Evolutionary conservation across 2,113 vertebrate species (phyloP).

Genomic region (Sula dactylatra): DNA sequence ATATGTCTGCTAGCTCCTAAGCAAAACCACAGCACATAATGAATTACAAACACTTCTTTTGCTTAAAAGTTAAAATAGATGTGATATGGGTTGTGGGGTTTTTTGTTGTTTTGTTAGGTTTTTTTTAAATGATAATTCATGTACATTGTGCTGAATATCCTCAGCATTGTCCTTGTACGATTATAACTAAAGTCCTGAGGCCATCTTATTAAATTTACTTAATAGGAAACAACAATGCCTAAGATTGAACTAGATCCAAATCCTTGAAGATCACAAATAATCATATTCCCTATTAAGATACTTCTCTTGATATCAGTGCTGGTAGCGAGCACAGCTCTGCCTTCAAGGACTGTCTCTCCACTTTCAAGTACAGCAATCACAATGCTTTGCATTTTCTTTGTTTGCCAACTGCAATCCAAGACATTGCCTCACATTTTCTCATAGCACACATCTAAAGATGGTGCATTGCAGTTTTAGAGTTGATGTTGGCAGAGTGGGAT

Average conservation of each 20-base stretch:
- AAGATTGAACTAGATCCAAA: not conserved
- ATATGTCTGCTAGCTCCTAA: not conserved
- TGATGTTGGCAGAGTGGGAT: not conserved
- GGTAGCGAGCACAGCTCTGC: not conserved
- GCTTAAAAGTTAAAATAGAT: not conserved
- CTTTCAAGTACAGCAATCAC: not conserved
- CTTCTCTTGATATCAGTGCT: not conserved
- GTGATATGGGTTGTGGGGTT: not conserved
- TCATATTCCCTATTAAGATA: not conserved
- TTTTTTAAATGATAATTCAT: not conserved
- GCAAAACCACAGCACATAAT: not conserved
- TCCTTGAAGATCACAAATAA: not conserved
- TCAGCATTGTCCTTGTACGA: not conserved
- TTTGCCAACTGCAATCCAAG: not conserved
- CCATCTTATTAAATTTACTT: not conserved
- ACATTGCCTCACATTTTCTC: rapidly evolving
- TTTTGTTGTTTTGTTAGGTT: not conserved
- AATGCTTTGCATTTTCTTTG: not conserved
- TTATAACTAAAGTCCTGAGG: not conserved
- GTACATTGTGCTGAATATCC: not conserved
- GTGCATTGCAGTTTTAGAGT: not conserved
- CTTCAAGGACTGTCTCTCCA: not conserved
- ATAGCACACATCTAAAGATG: rapidly evolving
- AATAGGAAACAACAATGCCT: not conserved
- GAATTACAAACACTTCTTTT: not conserved